Evolutionary conservation across 2,888 invertebrate species (phyloP).

Genomic region (Synanthedon andrenaeformis): DNA sequence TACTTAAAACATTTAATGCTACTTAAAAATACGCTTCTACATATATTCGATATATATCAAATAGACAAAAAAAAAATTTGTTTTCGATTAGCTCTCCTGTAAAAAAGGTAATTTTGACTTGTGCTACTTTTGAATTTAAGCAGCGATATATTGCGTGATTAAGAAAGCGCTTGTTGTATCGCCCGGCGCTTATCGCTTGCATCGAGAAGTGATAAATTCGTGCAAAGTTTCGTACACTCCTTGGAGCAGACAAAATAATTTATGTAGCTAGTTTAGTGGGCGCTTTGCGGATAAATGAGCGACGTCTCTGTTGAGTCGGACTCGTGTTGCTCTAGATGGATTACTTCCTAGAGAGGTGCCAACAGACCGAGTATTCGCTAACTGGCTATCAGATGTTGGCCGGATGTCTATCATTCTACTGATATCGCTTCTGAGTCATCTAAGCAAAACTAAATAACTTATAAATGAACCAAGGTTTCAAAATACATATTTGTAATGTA

Average conservation of each 20-base stretch:
- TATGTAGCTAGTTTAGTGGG: conserved; percentile 67
- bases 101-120: no score
- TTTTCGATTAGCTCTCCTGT: no score
- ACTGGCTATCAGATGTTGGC: conserved; percentile 8
- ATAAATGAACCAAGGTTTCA: no score
- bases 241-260: conserved; percentile 66
- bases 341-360: background rate
- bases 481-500: no score
- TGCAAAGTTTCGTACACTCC: conserved; percentile 63
- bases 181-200: conserved; percentile 5
- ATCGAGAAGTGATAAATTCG: conserved; percentile 51
- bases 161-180: conserved; percentile 10
- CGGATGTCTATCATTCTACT: no score
- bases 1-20: no score
- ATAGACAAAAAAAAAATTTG: no score
- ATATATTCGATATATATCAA: no score
- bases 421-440: no score
- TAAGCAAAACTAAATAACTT: no score
- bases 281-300: conserved; percentile 60
- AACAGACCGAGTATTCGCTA: background rate
- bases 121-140: no score
- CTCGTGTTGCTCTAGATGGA: conserved; percentile 1
- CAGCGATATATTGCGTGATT: conserved; percentile 1
- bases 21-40: no score
- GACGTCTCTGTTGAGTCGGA: conserved; percentile 51